Conservation (phyloP, 1,140 invertebrate species). For the Scaptomyza hsui region DNA sequence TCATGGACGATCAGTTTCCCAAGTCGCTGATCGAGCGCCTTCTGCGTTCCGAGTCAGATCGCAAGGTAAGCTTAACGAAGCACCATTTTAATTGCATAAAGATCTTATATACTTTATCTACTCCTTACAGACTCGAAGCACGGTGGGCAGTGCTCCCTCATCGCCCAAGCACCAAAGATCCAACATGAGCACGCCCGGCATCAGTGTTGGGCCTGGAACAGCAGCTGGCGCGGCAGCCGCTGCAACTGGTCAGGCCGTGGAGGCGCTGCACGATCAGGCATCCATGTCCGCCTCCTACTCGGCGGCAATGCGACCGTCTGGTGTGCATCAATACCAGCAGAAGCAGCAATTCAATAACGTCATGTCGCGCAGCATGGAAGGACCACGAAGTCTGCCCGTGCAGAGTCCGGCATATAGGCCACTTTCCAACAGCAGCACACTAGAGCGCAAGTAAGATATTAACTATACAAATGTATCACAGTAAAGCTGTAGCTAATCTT, state of each 20-base stretch:
- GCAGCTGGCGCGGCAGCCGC: conserved; percentile 49
- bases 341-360: conserved; percentile 65
- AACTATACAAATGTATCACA: not conserved
- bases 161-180: conserved; percentile 86
- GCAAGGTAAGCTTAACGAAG: conserved; percentile 53
- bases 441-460: conserved; percentile 85
- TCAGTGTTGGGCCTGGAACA: conserved; percentile 64
- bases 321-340: conserved; percentile 62
- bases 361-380: conserved; percentile 86
- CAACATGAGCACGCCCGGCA: conserved; percentile 83
- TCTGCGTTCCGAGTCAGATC: conserved; percentile 85
- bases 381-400: conserved; percentile 85
- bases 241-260: conserved; percentile 69
- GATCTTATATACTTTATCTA: not conserved
- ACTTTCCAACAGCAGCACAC: conserved; percentile 84
- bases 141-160: conserved; percentile 87
- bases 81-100: not conserved
- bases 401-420: conserved; percentile 81
- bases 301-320: conserved; percentile 65
- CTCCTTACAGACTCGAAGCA: conserved; percentile 73
- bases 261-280: conserved; percentile 74
- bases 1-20: conserved; percentile 85
- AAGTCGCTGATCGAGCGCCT: conserved; percentile 87
- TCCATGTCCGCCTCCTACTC: conserved; percentile 74
- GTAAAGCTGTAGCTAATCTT: not conserved